Evolutionary conservation across 1,140 invertebrate genomes (phyloP).

Genomic region (Heliconius congener): DNA sequence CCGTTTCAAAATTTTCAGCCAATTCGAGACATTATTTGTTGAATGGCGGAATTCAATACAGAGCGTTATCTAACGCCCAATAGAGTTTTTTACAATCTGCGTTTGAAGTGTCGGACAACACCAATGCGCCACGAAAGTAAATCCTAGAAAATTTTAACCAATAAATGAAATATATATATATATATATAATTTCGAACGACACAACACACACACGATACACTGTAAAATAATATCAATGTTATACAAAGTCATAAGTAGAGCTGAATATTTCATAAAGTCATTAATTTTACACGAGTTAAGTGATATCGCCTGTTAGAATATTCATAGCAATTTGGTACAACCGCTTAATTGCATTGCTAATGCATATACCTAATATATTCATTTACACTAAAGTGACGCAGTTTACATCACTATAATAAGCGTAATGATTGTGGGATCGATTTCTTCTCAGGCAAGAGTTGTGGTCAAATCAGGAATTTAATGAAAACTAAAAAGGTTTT

Average conservation of each 20-base stretch:
- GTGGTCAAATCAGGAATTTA: too few species aligned
- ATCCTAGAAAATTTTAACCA: too few species aligned
- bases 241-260: background rate
- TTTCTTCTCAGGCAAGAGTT: too few species aligned
- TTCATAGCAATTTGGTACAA: background rate
- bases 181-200: background rate
- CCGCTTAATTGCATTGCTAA: conserved; percentile 1
- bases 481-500: too few species aligned
- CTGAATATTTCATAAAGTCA: background rate
- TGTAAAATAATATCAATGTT: background rate
- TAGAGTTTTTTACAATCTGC: too few species aligned
- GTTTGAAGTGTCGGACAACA: too few species aligned
- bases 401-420: background rate
- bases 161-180: background rate
- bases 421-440: background rate
- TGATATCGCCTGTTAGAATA: conserved; percentile 5
- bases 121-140: too few species aligned
- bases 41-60: background rate
- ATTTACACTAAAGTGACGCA: background rate
- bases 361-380: background rate
- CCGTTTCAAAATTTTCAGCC: background rate
- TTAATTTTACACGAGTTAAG: conserved; percentile 9
- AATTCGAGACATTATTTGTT: background rate
- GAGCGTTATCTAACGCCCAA: too few species aligned
- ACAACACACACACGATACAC: too few species aligned